Evolutionary conservation across 2,113 vertebrate species (phyloP), one percentile per base, ranked within the genome.

Genomic region (Notothenia coriiceps): DNA sequence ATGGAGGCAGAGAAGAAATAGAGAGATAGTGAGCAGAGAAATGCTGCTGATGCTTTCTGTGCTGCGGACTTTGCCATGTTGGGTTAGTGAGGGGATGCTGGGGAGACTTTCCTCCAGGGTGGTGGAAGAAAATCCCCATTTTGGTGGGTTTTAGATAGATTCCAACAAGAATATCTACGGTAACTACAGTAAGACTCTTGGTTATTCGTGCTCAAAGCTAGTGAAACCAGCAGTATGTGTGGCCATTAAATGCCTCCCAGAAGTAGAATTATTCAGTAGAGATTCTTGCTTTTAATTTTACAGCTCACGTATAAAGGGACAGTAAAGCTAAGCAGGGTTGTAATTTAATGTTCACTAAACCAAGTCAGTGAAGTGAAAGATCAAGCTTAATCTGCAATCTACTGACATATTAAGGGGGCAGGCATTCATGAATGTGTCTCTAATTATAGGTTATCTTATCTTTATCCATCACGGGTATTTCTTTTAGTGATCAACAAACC

Each of bases 91-190:
- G 79, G 82, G 86, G 84, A 89, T 79, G 72, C 67, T 84, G 60
- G 61, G 66, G 55, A 83, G 63, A 72, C 59, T 80, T 47, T 77
- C 80, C 88, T 74, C 73, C 11, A 59, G 78, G 72, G 62, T 60
- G 60, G 73, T 84, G 50, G 20, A 78, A 56, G 85, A 63, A 88
- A 70, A 88, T 93, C 82, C 85, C 80, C 72, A 85, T 84, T 86
- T 90, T 79, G 64, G 66, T 83, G 54, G 11, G 52, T 60, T 80
- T 86, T 75, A 88, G 89, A 91, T 87, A 84, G 80, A 77, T 87
- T 86, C 67, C 75, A 87, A 84, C 60, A 80, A 66, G 54, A 80
- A 76, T 50, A 70, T 90, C 78, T 79, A 80, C 86, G 22, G 22
- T 22, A 25, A 2, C 76, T 59, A 63, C 35, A 76, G 60, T 52